Evolutionary conservation across 2,888 invertebrate genomes (phyloP).

Genomic region (Andrena praecox): DNA sequence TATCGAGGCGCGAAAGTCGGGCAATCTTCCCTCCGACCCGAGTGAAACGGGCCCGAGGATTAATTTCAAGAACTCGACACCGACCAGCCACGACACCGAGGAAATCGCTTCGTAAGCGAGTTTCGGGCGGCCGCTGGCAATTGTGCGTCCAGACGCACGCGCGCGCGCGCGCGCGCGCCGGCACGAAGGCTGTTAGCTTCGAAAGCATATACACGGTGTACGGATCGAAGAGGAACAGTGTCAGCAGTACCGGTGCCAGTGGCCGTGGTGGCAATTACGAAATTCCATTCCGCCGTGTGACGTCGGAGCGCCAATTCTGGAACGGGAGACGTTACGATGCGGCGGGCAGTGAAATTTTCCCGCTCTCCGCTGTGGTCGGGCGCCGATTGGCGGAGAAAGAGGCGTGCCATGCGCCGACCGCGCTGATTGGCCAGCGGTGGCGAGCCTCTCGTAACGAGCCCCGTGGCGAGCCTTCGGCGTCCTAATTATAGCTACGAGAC

Average conservation of each 20-base stretch:
- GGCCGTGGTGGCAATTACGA: not conserved
- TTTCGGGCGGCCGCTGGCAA: not conserved
- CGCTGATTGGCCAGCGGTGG: conserved; percentile 71
- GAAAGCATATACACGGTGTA: not conserved
- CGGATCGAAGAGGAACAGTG: not conserved
- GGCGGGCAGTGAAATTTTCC: conserved; percentile 19
- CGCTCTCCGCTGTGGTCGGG: not conserved
- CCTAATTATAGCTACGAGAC: conserved; percentile 42
- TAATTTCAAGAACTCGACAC: conserved; percentile 14
- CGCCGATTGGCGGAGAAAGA: conserved; percentile 66
- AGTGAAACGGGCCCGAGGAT: not conserved
- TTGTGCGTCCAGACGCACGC: no score
- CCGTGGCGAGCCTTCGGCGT: conserved; percentile 15
- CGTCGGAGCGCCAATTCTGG: conserved; percentile 1
- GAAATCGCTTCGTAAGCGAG: conserved; percentile 27
- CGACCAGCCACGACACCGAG: not conserved
- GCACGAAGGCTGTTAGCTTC: not conserved
- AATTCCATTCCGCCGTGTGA: conserved; percentile 13
- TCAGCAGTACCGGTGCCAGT: not conserved
- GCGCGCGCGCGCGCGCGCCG: no score
- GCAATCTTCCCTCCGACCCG: not conserved
- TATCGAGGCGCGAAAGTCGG: not conserved
- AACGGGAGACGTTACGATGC: not conserved
- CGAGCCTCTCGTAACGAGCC: conserved; percentile 74
- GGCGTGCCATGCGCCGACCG: conserved; percentile 73